Evolutionary conservation across 2,888 invertebrate species (phyloP).

Genomic region (Artemia sp.): DNA sequence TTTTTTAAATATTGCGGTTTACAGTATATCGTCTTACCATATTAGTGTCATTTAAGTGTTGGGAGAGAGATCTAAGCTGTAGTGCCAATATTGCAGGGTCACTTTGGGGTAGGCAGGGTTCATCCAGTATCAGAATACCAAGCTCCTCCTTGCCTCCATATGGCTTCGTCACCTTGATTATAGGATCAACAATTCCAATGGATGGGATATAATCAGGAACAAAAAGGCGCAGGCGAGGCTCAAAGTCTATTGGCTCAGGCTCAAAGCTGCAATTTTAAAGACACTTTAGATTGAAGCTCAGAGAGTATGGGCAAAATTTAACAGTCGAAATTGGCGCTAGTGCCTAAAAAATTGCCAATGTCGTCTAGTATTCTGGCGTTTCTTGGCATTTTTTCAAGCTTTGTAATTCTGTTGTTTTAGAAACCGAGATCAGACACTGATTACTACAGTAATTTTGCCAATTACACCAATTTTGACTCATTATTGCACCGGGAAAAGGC

Average conservation of each 20-base stretch:
- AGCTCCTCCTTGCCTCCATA: slow-evolving; percentile 45
- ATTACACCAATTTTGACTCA: too few relatives aligned
- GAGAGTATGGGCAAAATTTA: too few relatives aligned
- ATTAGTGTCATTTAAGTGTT: slow-evolving; percentile 46
- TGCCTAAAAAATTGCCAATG: too few relatives aligned
- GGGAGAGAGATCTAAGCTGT: slow-evolving; percentile 57
- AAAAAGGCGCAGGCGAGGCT: slow-evolving; percentile 78
- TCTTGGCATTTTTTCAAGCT: too few relatives aligned
- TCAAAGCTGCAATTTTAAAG: slow-evolving; percentile 49
- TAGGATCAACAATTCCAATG: slow-evolving; percentile 95
- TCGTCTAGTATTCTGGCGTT: too few relatives aligned
- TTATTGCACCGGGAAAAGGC: too few relatives aligned
- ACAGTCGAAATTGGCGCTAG: too few relatives aligned
- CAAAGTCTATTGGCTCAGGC: slow-evolving; percentile 75
- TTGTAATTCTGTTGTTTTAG: too few relatives aligned
- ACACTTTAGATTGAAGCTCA: background rate
- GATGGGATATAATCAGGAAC: slow-evolving; percentile 93
- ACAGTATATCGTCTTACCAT: slow-evolving; percentile 30
- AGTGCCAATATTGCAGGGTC: slow-evolving; percentile 85
- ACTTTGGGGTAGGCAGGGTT: slow-evolving; percentile 85
- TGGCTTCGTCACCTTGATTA: slow-evolving; percentile 78
- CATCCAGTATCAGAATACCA: slow-evolving; percentile 68
- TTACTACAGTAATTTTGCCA: too few relatives aligned
- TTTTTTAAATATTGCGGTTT: too few relatives aligned
- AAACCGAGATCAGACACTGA: too few relatives aligned